phyloP scores from a whole-genome alignment of 2,113 vertebrate species.

The Sminthopsis crassicaudata region DNA sequence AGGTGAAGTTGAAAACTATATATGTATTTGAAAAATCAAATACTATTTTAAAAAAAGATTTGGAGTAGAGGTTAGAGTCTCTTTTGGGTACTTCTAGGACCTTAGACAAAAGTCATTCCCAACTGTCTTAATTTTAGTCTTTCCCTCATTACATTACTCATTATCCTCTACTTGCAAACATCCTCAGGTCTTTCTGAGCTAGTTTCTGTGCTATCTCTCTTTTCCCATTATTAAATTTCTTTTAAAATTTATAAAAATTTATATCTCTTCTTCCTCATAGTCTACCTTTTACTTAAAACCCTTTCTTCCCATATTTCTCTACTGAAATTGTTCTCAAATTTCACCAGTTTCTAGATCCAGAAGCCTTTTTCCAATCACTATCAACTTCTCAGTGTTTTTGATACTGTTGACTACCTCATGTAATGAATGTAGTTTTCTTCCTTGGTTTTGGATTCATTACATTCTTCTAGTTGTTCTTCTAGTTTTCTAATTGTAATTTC shows the following conservation, averaged over 20 bases:
- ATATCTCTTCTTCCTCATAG: background rate
- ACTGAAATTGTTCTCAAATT: background rate
- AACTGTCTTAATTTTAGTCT: background rate
- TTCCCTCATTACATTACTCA: background rate
- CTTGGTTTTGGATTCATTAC: background rate
- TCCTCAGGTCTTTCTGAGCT: background rate
- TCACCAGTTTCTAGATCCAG: background rate
- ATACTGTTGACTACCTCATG: background rate
- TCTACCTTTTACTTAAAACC: background rate
- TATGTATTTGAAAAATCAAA: no score
- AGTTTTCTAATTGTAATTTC: background rate
- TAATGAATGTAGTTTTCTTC: background rate
- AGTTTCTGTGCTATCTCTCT: background rate
- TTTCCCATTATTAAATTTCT: background rate
- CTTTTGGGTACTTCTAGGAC: background rate
- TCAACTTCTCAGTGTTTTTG: background rate
- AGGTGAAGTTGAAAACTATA: no score
- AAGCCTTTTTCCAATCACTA: background rate
- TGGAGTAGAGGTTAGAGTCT: background rate
- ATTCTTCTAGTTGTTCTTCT: background rate
- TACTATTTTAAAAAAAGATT: background rate
- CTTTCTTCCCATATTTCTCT: background rate
- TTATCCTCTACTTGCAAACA: background rate
- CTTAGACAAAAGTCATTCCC: background rate
- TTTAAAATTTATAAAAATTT: background rate